These are phyloP conservation scores for Leptopterna dolabrata DNA, from an alignment of 2,888 invertebrate species.

Conservation along the genomic window DNA sequence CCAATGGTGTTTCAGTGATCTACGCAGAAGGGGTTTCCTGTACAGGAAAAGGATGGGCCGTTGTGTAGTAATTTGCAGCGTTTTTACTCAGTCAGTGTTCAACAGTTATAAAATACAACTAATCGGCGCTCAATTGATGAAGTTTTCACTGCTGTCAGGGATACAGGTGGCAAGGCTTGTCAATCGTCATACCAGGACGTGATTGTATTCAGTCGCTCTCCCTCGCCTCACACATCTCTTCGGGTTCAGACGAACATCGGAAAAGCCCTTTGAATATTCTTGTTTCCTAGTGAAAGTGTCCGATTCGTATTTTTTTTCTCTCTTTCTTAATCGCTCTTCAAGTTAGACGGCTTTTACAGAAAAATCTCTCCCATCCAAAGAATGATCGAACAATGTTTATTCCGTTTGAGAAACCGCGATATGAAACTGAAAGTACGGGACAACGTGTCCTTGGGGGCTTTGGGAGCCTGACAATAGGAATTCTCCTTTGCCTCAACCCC, in stretches of 20 bases:
- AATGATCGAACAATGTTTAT: conserved; percentile 1
- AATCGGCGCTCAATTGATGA: not conserved
- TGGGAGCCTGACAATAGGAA: not conserved
- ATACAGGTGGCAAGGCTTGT: not conserved
- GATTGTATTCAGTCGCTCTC: not conserved
- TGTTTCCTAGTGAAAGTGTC: not conserved
- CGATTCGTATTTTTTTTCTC: not conserved
- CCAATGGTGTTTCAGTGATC: too few species aligned
- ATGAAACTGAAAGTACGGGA: conserved; percentile 24
- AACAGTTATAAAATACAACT: too few species aligned
- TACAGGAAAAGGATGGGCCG: too few species aligned
- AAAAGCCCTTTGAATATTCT: not conserved
- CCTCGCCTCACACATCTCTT: not conserved
- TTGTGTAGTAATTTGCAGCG: too few species aligned
- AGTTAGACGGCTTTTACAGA: not conserved
- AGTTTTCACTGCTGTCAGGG: not conserved
- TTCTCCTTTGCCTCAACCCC: not conserved
- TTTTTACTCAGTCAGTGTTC: too few species aligned
- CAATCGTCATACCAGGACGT: not conserved
- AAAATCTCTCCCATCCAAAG: not conserved
- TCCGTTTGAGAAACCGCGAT: conserved; percentile 17
- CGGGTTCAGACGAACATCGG: not conserved
- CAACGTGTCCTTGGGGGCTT: conserved; percentile 20
- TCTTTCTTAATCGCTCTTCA: not conserved
- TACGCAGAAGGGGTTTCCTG: too few species aligned